Evolutionary conservation across 2,888 invertebrate genomes (phyloP).

Genomic region (Ophion costatus): DNA sequence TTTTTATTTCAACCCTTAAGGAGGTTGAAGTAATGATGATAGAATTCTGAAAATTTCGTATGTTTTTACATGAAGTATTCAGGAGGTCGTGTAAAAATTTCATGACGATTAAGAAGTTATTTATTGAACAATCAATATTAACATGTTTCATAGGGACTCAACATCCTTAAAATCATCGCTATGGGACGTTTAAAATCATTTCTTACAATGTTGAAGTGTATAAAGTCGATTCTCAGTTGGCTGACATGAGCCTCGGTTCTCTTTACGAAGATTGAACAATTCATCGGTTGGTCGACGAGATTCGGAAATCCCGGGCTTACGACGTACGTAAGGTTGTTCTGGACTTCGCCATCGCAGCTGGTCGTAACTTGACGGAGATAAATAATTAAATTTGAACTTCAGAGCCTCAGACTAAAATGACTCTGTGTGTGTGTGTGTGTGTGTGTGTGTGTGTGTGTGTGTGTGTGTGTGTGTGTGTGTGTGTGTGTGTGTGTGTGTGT

Average conservation of each 20-base stretch:
- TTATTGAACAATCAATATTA: too few species aligned
- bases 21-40: too few species aligned
- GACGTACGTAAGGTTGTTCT: constrained; percentile 93
- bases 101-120: too few species aligned
- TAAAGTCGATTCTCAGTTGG: constrained; percentile 92
- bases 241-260: constrained; percentile 92
- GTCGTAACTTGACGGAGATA: constrained; percentile 86
- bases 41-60: too few species aligned
- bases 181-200: constrained; percentile 18
- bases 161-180: too few species aligned
- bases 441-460: too few species aligned
- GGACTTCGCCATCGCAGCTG: constrained; percentile 89
- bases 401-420: constrained; percentile 15
- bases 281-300: constrained; percentile 87
- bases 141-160: too few species aligned
- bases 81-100: too few species aligned
- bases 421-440: too few species aligned
- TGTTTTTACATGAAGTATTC: too few species aligned
- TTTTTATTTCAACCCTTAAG: too few species aligned
- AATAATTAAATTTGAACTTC: constrained; percentile 67
- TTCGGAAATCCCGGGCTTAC: constrained; percentile 93
- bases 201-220: constrained; percentile 92
- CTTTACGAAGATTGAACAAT: constrained; percentile 90
- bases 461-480: constrained; percentile 3
- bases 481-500: background rate